Base-by-base conservation (phyloP, 2,113 vertebrate species). In the Dermatemys mawii region DNA sequence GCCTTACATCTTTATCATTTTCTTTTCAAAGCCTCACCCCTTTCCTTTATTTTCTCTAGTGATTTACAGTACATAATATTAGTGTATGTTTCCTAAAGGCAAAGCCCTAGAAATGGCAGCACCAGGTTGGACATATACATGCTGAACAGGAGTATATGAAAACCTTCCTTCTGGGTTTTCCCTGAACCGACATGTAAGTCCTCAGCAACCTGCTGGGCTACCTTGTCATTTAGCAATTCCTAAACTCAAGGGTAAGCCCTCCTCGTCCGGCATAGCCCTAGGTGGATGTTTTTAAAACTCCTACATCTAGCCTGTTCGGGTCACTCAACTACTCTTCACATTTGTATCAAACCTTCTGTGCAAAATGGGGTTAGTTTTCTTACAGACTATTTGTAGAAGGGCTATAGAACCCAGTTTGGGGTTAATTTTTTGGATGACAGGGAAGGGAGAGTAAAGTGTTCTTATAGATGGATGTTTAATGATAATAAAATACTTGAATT, bases 151-250 rank as follows among this genome's bases (percentile, higher is more conserved):
- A 73, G 21, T 1, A 73, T 41, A 48, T n/a, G 12, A 50, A 87
- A 93, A 97, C 46, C 55, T 80, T 87, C 53, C 46, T 90, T 32
- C 48, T 10, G 38, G 0, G 8, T 95, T 90, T 92, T 84, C 88
- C 54, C 85, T 51, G 75, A 80, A 84, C 70, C 48, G 93, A 90
- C 83, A 86, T 13, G 50, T 38, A 83, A 95, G 86, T 51, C 49
- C 48, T 35, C 6, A 27, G 90, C 83, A 95, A 94, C 91, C 86
- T 95, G 90, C 89, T 89, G 86, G 92, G 89, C 63, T 91, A 91
- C 88, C 86, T 84, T 22, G 12, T 54, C 54, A 60, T 83, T 91
- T 19, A 93, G 57, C 75, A 93, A 95, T 94, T 94, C 87, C 91
- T 86, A 80, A 94, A 73, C 51, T 50, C 89, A 84, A 81, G 0